These are phyloP conservation scores for Hexactinellida sp. DNA, from an alignment of 37 sponge, comb jelly and placozoan genomes.

Conservation along the genomic window DNA sequence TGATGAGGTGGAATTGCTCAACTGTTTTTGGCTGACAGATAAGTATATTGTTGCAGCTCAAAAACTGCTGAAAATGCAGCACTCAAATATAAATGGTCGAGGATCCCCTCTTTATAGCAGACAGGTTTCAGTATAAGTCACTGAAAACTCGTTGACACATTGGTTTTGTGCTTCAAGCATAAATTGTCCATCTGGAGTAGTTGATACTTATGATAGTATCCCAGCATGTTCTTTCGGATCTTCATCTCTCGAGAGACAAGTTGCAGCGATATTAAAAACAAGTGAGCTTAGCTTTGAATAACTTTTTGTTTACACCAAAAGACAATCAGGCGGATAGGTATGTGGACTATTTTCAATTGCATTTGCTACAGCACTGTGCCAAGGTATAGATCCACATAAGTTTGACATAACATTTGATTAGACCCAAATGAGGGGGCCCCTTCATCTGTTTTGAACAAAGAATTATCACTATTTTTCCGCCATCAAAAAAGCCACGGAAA, in stretches of 20 bases:
- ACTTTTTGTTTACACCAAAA: neutral
- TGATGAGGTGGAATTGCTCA: no score
- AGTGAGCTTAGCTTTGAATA: neutral
- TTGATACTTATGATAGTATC: conserved; percentile 16
- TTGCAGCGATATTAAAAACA: no score
- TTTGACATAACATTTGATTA: neutral
- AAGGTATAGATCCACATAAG: neutral
- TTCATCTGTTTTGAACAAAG: neutral
- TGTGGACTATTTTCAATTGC: neutral
- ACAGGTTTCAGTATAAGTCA: neutral
- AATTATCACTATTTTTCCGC: neutral
- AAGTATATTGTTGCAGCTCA: neutral
- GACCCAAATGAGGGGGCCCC: neutral
- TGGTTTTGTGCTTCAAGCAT: conserved; percentile 25
- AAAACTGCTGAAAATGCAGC: neutral
- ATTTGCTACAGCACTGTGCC: neutral
- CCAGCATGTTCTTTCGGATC: conserved; percentile 14
- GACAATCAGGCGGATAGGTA: neutral
- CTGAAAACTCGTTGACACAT: neutral
- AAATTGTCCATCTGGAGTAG: neutral
- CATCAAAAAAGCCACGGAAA: no score
- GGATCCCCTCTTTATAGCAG: conserved; percentile 11
- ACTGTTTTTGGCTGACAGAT: conserved; percentile 15
- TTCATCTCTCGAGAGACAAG: neutral
- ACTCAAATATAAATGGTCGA: conserved; percentile 21